Evolutionary conservation across 2,113 vertebrate species (phyloP).

Genomic region (Petaurus breviceps): DNA sequence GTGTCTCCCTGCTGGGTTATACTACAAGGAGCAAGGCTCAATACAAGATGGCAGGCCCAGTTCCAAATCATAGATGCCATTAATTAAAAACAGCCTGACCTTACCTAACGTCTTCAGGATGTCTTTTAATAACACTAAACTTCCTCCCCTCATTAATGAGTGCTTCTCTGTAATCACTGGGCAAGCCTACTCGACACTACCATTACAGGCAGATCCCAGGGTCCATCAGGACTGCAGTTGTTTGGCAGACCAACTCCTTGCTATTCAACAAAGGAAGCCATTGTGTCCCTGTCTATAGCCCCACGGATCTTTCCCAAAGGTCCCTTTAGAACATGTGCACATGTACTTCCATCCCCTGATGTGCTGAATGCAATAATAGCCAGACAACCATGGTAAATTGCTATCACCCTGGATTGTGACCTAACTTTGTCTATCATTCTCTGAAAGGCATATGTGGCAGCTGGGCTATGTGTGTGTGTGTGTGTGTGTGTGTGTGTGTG

Average conservation of each 20-base stretch:
- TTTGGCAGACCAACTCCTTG: constrained; percentile 79
- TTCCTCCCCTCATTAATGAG: constrained; percentile 73
- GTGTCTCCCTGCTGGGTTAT: background rate
- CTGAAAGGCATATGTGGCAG: constrained; percentile 76
- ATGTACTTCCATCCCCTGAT: constrained; percentile 71
- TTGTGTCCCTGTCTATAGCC: constrained; percentile 68
- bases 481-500: constrained; percentile 1
- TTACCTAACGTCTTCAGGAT: constrained; percentile 74
- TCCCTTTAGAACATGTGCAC: constrained; percentile 78
- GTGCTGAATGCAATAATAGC: constrained; percentile 64
- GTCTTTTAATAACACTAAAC: constrained; percentile 69
- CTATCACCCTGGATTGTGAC: background rate
- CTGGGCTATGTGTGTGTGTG: constrained; percentile 50
- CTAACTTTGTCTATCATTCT: constrained; percentile 10
- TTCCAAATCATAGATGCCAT: constrained; percentile 26
- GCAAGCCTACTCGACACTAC: constrained; percentile 63
- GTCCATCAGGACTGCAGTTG: constrained; percentile 78
- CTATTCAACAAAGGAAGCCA: constrained; percentile 81
- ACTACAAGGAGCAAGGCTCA: constrained; percentile 41
- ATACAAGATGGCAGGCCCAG: background rate
- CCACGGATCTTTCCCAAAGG: constrained; percentile 78
- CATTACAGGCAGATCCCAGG: constrained; percentile 65
- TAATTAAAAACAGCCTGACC: constrained; percentile 57
- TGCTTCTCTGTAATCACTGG: constrained; percentile 75
- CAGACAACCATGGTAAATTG: constrained; percentile 66